phyloP scores from a whole-genome alignment of 2,113 vertebrate genomes.

The Oncorhynchus masou region DNA sequence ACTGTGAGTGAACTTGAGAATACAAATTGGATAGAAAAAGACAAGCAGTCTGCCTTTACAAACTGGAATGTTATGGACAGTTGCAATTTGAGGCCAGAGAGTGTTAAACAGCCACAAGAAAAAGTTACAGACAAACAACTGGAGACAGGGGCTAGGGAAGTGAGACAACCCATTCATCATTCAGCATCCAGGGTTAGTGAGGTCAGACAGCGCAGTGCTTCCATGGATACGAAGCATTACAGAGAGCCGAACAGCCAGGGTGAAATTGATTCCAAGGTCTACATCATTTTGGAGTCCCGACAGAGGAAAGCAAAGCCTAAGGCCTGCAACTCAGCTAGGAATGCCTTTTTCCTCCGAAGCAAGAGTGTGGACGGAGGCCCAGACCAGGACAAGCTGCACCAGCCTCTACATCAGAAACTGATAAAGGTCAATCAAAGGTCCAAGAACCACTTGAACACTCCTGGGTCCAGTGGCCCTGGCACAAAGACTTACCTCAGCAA shows the following conservation, averaged over 20 bases:
- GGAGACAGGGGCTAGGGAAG: slow-evolving; percentile 28
- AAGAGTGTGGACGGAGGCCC: slow-evolving; percentile 59
- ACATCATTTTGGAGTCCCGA: slow-evolving; percentile 56
- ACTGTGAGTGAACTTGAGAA: slow-evolving; percentile 33
- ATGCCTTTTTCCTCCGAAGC: slow-evolving; percentile 60
- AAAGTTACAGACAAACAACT: slow-evolving; percentile 52
- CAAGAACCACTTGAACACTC: slow-evolving; percentile 65
- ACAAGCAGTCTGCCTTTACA: slow-evolving; percentile 52
- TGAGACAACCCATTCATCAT: slow-evolving; percentile 69
- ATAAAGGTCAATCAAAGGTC: slow-evolving; percentile 60
- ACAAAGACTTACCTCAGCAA: slow-evolving; percentile 76
- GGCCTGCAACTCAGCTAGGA: slow-evolving; percentile 56
- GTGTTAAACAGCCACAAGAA: slow-evolving; percentile 76
- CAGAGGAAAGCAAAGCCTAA: slow-evolving; percentile 68
- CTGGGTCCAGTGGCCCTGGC: slow-evolving; percentile 43
- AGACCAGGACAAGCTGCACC: slow-evolving; percentile 67
- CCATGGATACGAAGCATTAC: slow-evolving; percentile 67
- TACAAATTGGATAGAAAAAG: slow-evolving; percentile 32
- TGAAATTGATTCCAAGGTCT: slow-evolving; percentile 52
- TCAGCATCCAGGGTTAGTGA: slow-evolving; percentile 74
- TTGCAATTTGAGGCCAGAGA: slow-evolving; percentile 76
- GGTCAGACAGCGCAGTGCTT: slow-evolving; percentile 64
- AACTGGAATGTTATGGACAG: slow-evolving; percentile 66
- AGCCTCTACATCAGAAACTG: slow-evolving; percentile 70
- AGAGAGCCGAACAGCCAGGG: slow-evolving; percentile 72